A percentile compares a stretch with the other conserved stretches of the same genome.
Evolutionary conservation across 2,113 vertebrate species (phyloP).

Genomic region (Protomyctophum bolini): DNA sequence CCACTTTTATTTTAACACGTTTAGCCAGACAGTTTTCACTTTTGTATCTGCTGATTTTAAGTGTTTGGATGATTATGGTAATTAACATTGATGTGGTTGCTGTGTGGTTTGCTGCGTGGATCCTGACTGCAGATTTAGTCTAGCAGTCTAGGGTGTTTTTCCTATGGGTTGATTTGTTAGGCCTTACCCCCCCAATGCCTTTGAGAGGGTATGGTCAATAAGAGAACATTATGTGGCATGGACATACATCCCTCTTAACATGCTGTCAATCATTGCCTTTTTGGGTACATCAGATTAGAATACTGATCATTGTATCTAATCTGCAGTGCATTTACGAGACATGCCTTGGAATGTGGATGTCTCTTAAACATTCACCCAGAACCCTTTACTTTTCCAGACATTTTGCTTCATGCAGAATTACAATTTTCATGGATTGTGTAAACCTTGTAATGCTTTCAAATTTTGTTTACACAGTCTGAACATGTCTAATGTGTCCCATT

Average conservation of each 20-base stretch:
- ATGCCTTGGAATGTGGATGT: conserved; percentile 38
- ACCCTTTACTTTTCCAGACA: background rate
- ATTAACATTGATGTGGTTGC: conserved; percentile 49
- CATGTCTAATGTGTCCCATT: conserved; percentile 73
- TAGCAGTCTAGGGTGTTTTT: conserved; percentile 37
- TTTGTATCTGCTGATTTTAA: conserved; percentile 44
- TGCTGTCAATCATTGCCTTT: conserved; percentile 50
- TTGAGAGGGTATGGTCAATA: conserved; percentile 20
- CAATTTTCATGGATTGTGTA: conserved; percentile 47
- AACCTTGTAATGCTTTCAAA: conserved; percentile 33
- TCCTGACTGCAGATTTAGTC: conserved; percentile 32
- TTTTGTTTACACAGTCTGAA: conserved; percentile 47
- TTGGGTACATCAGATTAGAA: conserved; percentile 13
- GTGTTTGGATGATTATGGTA: conserved; percentile 38
- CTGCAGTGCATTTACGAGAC: conserved; percentile 23
- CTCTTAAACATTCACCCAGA: background rate
- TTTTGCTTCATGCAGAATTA: conserved; percentile 39
- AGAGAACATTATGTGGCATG: conserved; percentile 14
- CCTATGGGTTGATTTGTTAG: conserved; percentile 31
- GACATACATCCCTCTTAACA: conserved; percentile 30
- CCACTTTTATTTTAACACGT: conserved; percentile 16
- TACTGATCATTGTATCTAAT: conserved; percentile 11
- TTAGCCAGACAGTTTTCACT: conserved; percentile 20
- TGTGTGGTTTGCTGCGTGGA: conserved; percentile 63
- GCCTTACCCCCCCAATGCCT: conserved; percentile 42